These are phyloP conservation scores for Buathra laborator DNA, from an alignment of 2,888 invertebrate genomes.

Conservation along the genomic window DNA sequence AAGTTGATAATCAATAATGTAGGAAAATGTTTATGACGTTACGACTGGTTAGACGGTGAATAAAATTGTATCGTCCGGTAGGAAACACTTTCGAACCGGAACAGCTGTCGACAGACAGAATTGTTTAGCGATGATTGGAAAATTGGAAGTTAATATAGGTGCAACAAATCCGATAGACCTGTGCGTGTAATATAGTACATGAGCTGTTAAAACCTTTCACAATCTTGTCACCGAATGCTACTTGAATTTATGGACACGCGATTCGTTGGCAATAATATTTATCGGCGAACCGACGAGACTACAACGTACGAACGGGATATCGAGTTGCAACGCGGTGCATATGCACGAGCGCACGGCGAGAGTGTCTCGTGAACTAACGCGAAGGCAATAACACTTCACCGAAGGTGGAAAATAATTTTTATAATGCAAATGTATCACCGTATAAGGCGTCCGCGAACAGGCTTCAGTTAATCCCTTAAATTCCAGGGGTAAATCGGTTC, in stretches of 20 bases:
- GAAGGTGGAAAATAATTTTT: neutral
- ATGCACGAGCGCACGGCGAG: neutral
- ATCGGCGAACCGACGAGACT: conserved; percentile 22
- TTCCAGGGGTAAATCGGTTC: conserved; percentile 12
- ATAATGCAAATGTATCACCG: no score
- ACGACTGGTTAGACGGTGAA: no score
- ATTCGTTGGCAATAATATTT: conserved; percentile 50
- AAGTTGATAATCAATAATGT: no score
- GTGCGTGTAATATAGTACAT: conserved; percentile 30
- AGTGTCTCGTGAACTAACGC: conserved; percentile 1
- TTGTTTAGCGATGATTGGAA: conserved; percentile 21
- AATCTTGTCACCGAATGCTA: conserved; percentile 58
- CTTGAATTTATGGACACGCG: conserved; percentile 51
- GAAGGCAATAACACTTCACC: conserved; percentile 2
- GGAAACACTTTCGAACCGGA: conserved; percentile 25
- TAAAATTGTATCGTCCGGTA: neutral
- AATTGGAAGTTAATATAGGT: conserved; percentile 10
- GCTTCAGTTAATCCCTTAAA: neutral
- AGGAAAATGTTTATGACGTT: no score
- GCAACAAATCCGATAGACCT: conserved; percentile 5
- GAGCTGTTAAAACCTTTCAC: conserved; percentile 59
- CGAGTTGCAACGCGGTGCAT: conserved; percentile 17
- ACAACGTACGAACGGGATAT: conserved; percentile 12
- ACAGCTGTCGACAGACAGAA: neutral
- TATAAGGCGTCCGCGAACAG: neutral